A percentile compares a stretch with the other conserved stretches of the same genome.
Conservation (phyloP, 2,113 vertebrate genomes). For the Ptilorrhoa leucosticta region DNA sequence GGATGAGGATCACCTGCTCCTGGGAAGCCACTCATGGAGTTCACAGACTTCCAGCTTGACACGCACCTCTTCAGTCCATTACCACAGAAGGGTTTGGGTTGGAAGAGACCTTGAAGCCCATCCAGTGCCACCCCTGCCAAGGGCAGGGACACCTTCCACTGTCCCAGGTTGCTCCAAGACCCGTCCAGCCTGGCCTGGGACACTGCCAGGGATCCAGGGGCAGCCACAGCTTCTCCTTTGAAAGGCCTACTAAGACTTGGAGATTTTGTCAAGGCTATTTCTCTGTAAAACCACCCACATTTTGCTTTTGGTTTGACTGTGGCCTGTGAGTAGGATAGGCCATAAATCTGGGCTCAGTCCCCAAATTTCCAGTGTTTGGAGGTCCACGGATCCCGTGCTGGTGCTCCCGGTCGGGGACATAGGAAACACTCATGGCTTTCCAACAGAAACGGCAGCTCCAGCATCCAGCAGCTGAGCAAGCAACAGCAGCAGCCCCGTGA, state of each 20-base stretch:
- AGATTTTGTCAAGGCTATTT: background rate
- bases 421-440: background rate
- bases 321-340: background rate
- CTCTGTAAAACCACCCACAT: background rate
- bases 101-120: accelerated
- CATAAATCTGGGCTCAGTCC: background rate
- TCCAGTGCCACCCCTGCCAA: background rate
- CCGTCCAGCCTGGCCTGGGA: background rate
- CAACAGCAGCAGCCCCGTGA: background rate
- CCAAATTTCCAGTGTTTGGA: constrained; percentile 42
- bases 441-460: background rate
- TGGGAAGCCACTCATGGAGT: background rate
- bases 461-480: background rate
- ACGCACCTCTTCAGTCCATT: accelerated
- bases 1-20: background rate
- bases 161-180: background rate
- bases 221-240: background rate
- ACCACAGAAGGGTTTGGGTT: background rate
- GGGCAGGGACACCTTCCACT: background rate
- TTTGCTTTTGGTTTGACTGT: background rate
- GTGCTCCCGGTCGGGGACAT: background rate
- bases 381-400: constrained; percentile 48
- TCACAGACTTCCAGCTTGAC: background rate
- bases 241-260: background rate
- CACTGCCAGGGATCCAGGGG: background rate